Evolutionary conservation across 2,888 invertebrate genomes (phyloP).

Genomic region (Odontocolon sp.): DNA sequence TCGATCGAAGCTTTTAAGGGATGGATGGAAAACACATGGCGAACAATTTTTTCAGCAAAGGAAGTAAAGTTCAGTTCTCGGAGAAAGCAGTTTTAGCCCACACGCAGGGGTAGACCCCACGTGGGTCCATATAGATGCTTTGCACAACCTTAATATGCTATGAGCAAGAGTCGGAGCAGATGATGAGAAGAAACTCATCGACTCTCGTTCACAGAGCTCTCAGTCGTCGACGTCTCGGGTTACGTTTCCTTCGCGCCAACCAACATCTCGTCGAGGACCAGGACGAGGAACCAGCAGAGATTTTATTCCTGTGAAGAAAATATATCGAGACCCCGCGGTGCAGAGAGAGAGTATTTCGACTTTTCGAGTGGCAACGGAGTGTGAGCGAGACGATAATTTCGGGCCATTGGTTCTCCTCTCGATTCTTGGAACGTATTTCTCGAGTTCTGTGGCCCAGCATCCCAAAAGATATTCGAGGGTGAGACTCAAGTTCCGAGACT

Average conservation of each 20-base stretch:
- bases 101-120: conserved; percentile 71
- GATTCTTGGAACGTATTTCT: conserved; percentile 61
- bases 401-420: conserved; percentile 45
- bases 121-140: no score
- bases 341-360: conserved; percentile 53
- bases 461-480: conserved; percentile 24
- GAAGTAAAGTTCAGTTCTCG: no score
- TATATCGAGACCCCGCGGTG: conserved; percentile 50
- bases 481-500: conserved; percentile 43
- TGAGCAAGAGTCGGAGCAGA: background rate
- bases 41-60: conserved; percentile 69
- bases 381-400: conserved; percentile 31
- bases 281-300: conserved; percentile 29
- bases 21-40: conserved; percentile 77
- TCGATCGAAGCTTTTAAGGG: conserved; percentile 19
- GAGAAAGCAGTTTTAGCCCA: conserved; percentile 78
- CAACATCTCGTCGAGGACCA: background rate
- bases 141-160: conserved; percentile 28
- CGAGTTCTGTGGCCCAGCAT: conserved; percentile 35
- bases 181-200: conserved; percentile 12
- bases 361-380: conserved; percentile 51
- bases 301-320: conserved; percentile 51
- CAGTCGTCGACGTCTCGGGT: conserved; percentile 66
- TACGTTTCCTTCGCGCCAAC: conserved; percentile 63
- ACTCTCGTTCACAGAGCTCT: conserved; percentile 7